Evolutionary conservation across 2,113 vertebrate genomes (phyloP), one percentile per base, ranked within the genome.

Genomic region (Fukomys damarensis): DNA sequence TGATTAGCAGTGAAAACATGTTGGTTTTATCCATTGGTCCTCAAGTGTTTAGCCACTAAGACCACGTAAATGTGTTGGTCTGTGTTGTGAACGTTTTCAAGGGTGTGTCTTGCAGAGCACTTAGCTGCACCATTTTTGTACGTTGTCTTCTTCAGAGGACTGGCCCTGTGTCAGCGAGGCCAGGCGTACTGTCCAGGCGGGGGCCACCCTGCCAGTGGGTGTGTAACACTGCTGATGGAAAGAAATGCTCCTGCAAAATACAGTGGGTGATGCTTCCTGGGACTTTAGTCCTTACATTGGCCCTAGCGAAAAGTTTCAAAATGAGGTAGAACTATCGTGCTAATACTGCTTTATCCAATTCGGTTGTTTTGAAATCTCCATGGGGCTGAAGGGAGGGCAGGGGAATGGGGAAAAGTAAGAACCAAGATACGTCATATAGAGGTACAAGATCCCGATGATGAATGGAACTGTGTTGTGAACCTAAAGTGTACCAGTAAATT

Each of bases 271-370:
- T 56, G 41, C 13, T 24, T 70, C 28, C 24, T 1, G 49, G 76
- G 19, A 81, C 41, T 70, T 91, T 90, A 85, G 54, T 76, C 90
- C 26, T 74, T 77, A 84, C 3, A 38, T 49, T 17, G 1, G 58
- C 49, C 12, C 43, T 81, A 87, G 77, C 30, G 30, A 93, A 96
- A 4, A 56, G 52, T 76, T 87, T 84, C 81, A 66, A 96, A 89
- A 13, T 22, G 68, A 80, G 11, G 30, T 38, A 94, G 17, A 93
- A 86, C 14, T 52, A 16, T 74, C 65, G 41, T 86, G 5, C 35
- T 63, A n/a, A 0, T 35, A n/a, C 19, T 59, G 49, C 3, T 68
- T n/a, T 43, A 77, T 92, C 16, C 79, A 32, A 56, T 66, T 66
- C 17, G 38, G 13, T 17, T 30, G 12, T 70, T 52, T 65, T 65